Evolutionary conservation across 2,797 vertebrate species (phyloP).

Genomic region (Cheirogaleus major): DNA sequence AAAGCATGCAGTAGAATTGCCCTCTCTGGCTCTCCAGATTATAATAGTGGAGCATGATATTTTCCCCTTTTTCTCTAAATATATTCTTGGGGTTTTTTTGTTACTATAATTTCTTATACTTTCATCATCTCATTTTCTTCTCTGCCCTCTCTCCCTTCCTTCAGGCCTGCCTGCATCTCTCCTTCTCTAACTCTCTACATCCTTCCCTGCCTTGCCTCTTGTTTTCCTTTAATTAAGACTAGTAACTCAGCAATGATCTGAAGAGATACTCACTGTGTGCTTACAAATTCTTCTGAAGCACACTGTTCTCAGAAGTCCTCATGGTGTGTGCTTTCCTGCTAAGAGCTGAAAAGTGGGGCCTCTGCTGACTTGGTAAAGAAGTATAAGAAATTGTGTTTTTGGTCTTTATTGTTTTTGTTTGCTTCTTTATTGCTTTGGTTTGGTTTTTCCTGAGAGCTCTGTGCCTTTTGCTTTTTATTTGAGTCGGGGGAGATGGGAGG

Average conservation of each 20-base stretch:
- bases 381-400: not conserved
- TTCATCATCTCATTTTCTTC: not conserved
- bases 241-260: not conserved
- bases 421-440: not conserved
- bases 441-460: not conserved
- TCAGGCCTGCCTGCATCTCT: not conserved
- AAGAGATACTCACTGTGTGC: not conserved
- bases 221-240: not conserved
- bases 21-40: conserved; percentile 58
- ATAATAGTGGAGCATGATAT: not conserved
- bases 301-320: not conserved
- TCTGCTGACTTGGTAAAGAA: not conserved
- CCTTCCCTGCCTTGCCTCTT: not conserved
- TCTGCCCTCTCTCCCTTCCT: not conserved
- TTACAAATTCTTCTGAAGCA: not conserved
- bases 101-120: conserved; percentile 18
- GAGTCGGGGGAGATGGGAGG: not conserved
- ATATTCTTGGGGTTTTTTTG: not conserved
- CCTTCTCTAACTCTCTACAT: not conserved
- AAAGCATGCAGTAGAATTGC: conserved; percentile 62
- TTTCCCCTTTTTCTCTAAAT: conserved; percentile 37
- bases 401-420: not conserved
- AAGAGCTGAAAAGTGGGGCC: not conserved
- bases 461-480: not conserved
- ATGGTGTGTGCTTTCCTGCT: not conserved